phyloP scores from a whole-genome alignment of 2,113 vertebrate species.

The Aptenodytes patagonicus region DNA sequence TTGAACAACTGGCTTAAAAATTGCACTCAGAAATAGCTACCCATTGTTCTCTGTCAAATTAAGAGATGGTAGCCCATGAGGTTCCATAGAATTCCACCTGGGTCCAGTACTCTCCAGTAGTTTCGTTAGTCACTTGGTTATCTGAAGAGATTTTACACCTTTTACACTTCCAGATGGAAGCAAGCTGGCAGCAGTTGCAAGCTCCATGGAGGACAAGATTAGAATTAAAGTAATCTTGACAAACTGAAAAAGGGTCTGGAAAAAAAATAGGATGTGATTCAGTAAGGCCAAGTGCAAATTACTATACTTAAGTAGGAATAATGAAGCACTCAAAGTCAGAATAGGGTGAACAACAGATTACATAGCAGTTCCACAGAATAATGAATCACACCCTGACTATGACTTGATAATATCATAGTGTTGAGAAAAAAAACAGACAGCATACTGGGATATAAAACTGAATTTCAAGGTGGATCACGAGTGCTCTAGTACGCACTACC shows the following conservation, averaged over 20 bases:
- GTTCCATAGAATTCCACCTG: fast-evolving
- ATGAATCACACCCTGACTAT: not conserved
- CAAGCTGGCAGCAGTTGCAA: not conserved
- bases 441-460: not conserved
- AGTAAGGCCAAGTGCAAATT: not conserved
- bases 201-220: not conserved
- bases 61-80: fast-evolving
- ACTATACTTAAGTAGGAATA: not conserved
- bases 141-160: not conserved
- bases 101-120: not conserved
- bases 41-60: not conserved
- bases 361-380: not conserved
- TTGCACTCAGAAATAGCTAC: not conserved
- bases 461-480: not conserved
- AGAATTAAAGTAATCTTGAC: not conserved
- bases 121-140: not conserved
- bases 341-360: not conserved
- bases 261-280: not conserved
- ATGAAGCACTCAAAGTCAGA: not conserved
- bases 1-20: not conserved
- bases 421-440: not conserved
- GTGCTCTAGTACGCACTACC: not conserved
- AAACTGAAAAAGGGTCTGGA: not conserved
- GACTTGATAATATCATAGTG: not conserved
- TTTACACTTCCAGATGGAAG: not conserved